Percentiles rank a stretch among this genome's conserved stretches.
Conservation (phyloP, 2,888 invertebrate genomes). For the Empis livida region DNA sequence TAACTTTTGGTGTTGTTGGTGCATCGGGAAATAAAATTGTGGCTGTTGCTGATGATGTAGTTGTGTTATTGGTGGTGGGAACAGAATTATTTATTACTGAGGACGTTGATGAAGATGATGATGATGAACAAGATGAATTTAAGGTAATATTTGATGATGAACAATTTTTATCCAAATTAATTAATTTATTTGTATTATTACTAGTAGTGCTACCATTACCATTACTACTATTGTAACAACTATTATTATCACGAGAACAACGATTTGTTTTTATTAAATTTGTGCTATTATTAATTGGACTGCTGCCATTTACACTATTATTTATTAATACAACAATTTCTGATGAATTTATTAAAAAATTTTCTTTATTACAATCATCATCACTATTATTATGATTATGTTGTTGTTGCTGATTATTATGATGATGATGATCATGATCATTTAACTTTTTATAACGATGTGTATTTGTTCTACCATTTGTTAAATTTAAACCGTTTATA, state of each 20-base stretch:
- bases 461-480: conserved; percentile 5
- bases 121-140: background rate
- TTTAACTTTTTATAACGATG: conserved; percentile 8
- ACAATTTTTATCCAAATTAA: conserved; percentile 15
- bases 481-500: conserved; percentile 5
- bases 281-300: conserved; percentile 24
- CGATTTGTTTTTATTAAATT: conserved; percentile 32
- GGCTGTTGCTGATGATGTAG: conserved; percentile 12
- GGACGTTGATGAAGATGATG: background rate
- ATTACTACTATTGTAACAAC: conserved; percentile 22
- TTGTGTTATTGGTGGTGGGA: conserved; percentile 10
- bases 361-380: conserved; percentile 12
- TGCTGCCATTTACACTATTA: conserved; percentile 13
- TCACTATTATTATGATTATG: conserved; percentile 18
- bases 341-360: conserved; percentile 15
- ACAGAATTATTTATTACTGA: background rate
- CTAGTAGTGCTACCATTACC: conserved; percentile 7
- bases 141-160: no score
- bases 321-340: conserved; percentile 3
- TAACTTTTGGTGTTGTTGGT: conserved; percentile 53
- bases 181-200: conserved; percentile 11
- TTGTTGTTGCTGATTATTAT: conserved; percentile 9
- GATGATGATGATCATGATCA: conserved; percentile 8
- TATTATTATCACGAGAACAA: conserved; percentile 19
- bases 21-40: conserved; percentile 43